Conservation (phyloP, 2,888 invertebrate genomes). For the Trichopoda pennipes region DNA sequence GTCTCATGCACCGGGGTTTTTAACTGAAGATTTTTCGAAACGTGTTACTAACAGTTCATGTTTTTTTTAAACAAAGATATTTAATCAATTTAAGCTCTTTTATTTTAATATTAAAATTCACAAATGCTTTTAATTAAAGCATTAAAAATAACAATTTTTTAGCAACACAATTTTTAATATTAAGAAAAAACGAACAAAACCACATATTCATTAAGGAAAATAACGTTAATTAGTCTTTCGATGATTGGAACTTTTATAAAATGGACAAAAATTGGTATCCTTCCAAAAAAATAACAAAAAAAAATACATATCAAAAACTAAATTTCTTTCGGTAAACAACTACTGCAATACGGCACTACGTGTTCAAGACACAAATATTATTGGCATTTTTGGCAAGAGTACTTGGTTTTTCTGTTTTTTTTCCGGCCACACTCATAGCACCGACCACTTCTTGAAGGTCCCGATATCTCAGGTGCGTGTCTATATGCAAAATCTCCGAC, state of each 20-base stretch:
- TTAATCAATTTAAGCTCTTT: too few relatives aligned
- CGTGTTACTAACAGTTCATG: too few relatives aligned
- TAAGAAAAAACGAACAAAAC: constrained; percentile 36
- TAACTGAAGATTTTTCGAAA: too few relatives aligned
- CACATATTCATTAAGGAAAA: constrained; percentile 35
- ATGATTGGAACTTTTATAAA: constrained; percentile 40
- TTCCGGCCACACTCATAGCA: constrained; percentile 9
- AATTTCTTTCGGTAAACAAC: constrained; percentile 30
- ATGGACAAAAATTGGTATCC: constrained; percentile 27
- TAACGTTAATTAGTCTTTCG: constrained; percentile 35
- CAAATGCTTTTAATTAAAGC: constrained; percentile 31
- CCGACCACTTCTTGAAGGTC: constrained; percentile 35
- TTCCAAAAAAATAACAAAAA: constrained; percentile 35
- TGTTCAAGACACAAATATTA: constrained; percentile 39
- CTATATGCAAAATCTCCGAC: constrained; percentile 55
- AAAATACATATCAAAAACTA: constrained; percentile 34
- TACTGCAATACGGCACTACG: constrained; percentile 35
- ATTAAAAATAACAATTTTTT: constrained; percentile 31
- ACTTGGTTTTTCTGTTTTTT: constrained; percentile 34
- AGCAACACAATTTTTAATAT: constrained; percentile 32
- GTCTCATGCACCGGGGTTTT: too few relatives aligned
- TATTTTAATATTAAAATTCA: constrained; percentile 13
- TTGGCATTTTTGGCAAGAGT: constrained; percentile 31
- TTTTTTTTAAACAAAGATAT: too few relatives aligned
- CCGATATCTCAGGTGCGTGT: constrained; percentile 35